A percentile compares a stretch with the other conserved stretches of the same genome.
Conservation (phyloP, 2,797 vertebrate species). For the Poecilia picta region DNA sequence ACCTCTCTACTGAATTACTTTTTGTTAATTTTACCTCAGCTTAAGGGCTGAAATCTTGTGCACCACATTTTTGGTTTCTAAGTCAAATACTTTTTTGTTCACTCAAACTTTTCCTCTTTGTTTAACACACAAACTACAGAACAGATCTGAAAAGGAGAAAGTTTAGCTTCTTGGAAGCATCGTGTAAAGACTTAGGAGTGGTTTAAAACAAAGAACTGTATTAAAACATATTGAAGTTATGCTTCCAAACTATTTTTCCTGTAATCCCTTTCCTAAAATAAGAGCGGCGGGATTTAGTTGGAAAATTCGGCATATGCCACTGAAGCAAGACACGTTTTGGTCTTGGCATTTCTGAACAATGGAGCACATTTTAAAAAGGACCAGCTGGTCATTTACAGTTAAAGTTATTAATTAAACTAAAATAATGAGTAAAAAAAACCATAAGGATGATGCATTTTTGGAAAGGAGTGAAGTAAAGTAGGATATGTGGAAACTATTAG, state of each 20-base stretch:
- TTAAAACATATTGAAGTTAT: background rate
- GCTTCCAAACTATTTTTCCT: background rate
- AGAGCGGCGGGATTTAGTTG: background rate
- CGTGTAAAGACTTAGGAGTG: background rate
- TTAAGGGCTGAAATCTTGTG: background rate
- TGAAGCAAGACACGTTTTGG: background rate
- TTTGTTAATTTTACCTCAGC: background rate
- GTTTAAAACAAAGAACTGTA: background rate
- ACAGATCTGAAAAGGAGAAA: background rate
- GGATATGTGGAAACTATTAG: background rate
- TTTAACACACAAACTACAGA: background rate
- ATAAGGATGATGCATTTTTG: background rate
- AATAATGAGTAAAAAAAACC: background rate
- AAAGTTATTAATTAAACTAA: background rate
- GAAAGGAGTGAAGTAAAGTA: background rate
- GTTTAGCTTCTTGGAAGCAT: conserved; percentile 3
- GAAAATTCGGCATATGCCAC: conserved; percentile 3
- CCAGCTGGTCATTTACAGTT: conserved; percentile 3
- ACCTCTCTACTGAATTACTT: background rate
- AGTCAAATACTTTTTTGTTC: background rate
- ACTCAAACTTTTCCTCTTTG: background rate
- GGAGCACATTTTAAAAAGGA: background rate
- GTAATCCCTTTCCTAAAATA: background rate
- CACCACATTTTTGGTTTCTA: background rate
- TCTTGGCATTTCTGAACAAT: background rate